phyloP scores from a whole-genome alignment of 2,113 vertebrate species.

The Eptatretus burgeri region DNA sequence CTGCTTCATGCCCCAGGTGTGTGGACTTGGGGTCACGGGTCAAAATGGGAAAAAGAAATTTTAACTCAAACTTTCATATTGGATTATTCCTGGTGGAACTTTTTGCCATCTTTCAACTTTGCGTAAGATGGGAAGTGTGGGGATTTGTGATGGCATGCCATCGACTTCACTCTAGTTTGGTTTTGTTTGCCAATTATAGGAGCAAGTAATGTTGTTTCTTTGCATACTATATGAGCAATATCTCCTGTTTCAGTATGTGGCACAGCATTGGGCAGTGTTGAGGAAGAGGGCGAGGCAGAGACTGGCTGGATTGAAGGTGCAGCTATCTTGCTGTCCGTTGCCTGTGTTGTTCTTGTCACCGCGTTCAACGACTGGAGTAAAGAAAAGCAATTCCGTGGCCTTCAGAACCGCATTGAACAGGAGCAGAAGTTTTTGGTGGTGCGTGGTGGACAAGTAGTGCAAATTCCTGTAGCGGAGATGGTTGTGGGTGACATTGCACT shows the following conservation, averaged over 20 bases:
- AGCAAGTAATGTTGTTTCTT: not conserved
- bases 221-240: not conserved
- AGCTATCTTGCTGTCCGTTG: constrained; percentile 75
- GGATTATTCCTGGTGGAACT: no score
- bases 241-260: constrained; percentile 32
- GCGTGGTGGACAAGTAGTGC: constrained; percentile 54
- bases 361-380: constrained; percentile 99
- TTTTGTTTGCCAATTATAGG: no score
- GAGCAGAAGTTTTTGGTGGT: constrained; percentile 94
- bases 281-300: constrained; percentile 70
- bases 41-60: no score
- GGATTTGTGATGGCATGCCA: no score
- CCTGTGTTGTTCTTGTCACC: constrained; percentile 82
- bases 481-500: constrained; percentile 84
- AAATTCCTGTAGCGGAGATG: constrained; percentile 74
- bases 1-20: no score
- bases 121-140: no score
- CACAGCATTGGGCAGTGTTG: constrained; percentile 25
- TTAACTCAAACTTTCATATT: no score
- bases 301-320: constrained; percentile 95
- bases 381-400: constrained; percentile 87
- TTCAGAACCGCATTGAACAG: constrained; percentile 96
- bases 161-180: no score
- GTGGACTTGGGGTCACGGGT: no score
- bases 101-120: no score